Evolutionary conservation across 2,797 vertebrate species (phyloP).

Genomic region (Anguilla marmorata): DNA sequence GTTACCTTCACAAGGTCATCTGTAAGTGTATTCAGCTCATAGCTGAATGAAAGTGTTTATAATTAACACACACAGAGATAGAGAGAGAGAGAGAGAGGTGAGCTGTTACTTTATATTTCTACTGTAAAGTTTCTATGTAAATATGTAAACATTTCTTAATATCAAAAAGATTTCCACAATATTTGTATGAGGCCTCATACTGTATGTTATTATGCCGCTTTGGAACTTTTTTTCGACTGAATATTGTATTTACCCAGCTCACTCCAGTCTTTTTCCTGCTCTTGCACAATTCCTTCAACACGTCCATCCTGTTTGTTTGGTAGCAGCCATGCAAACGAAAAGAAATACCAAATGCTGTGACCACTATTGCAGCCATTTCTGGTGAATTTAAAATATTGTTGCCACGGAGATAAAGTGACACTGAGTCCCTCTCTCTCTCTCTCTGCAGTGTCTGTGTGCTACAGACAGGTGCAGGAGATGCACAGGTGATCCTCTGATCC

Average conservation of each 20-base stretch:
- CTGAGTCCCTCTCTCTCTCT: background rate
- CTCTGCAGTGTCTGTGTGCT: slow-evolving; percentile 10
- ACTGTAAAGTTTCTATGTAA: slow-evolving; percentile 19
- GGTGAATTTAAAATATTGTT: background rate
- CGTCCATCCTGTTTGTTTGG: background rate
- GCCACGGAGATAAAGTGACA: background rate
- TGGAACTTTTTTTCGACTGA: background rate
- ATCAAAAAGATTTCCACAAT: slow-evolving; percentile 21
- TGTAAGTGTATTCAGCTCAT: background rate
- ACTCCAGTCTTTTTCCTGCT: background rate
- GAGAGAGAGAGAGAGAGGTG: background rate
- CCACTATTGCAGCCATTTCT: background rate
- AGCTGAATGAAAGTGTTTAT: background rate
- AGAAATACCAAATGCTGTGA: background rate
- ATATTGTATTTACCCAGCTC: background rate
- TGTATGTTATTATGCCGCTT: slow-evolving; percentile 8
- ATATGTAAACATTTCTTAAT: background rate
- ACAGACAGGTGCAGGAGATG: slow-evolving; percentile 11
- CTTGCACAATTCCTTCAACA: background rate
- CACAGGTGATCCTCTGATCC: background rate
- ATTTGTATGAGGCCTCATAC: background rate
- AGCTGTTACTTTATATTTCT: slow-evolving; percentile 27
- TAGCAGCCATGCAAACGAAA: background rate
- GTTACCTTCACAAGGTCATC: background rate
- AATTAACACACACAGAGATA: background rate